Base-by-base conservation (phyloP, 2,113 vertebrate genomes). In the Diglossa brunneiventris region DNA sequence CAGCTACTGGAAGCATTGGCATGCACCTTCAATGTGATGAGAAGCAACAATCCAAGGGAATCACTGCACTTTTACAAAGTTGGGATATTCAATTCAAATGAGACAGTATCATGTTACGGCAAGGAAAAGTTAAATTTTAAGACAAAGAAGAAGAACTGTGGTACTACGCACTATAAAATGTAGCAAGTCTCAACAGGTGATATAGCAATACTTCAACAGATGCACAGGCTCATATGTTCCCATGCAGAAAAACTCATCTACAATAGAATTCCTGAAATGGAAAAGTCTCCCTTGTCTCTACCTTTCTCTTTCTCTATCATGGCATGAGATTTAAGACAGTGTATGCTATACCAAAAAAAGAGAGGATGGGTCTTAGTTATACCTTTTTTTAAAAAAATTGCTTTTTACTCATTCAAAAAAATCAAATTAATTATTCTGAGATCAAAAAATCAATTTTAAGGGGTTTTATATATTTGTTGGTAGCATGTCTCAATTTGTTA, bases 1-100 rank as follows among this genome's bases (percentile, higher is more conserved):
- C 94, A 94, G 96, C 97, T 97, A 97, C 97, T 96, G 96, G 74
- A 96, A 95, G 82, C 61, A 89, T 9, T 4, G 5, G 81, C 69
- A 63, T 63, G 35, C 70, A 89, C 81, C 53, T 85, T 88, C 72
- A 55, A 4, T 6, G 11, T 47, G 77, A 91, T 64, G 59, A 59
- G 77, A 53, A 85, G 35, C 75, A 92, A 85, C 4, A 58, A 56
- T 41, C 70, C 28, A 53, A 73, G 76, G 52, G 75, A 85, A 93
- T 16, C 0, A 0, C 53, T 77, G 42, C 31, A 58, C 35, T 69
- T 81, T 6, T 12, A 82, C 44, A 67, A 62, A 92, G 59, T 15
- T 5, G 6, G 19, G 10, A n/a, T 44, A 83, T 22, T 74, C n/a
- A 30, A 42, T 62, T 93, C 52, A 50, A 64, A 31, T 39, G 76